Percentiles rank a stretch among this genome's conserved stretches.
Conservation (phyloP, 2,797 vertebrate species). For the Cryptoprocta ferox region DNA sequence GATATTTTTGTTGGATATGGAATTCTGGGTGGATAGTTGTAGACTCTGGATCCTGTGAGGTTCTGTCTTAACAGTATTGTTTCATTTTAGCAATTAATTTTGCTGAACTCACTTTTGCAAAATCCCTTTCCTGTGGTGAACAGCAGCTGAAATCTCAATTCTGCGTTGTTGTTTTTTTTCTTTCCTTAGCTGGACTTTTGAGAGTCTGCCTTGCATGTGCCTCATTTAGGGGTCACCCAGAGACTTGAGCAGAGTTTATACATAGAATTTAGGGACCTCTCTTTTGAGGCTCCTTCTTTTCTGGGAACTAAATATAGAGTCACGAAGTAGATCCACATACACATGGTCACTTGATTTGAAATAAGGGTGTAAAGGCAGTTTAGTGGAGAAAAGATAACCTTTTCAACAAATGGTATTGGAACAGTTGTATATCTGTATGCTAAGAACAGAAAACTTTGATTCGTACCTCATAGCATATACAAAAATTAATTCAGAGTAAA, state of each 20-base stretch:
- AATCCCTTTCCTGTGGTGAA: background rate
- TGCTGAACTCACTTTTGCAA: background rate
- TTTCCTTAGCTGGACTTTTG: background rate
- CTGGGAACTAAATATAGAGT: background rate
- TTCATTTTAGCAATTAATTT: slow-evolving; percentile 1
- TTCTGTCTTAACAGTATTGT: slow-evolving; percentile 1
- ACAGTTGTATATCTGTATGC: background rate
- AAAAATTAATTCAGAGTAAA: slow-evolving; percentile 39
- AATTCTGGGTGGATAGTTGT: background rate
- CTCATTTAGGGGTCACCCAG: background rate
- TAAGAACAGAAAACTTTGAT: background rate
- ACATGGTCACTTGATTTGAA: background rate
- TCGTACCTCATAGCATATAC: background rate
- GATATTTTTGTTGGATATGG: background rate
- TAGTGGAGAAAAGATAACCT: slow-evolving; percentile 17
- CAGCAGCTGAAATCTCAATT: background rate
- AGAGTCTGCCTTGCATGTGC: background rate
- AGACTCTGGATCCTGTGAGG: background rate
- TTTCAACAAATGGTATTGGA: background rate
- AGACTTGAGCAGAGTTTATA: background rate
- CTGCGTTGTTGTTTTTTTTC: background rate
- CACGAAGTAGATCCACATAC: background rate
- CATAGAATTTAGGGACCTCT: background rate
- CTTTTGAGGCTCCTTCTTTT: background rate
- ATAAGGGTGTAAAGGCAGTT: background rate